Evolutionary conservation across 1,140 invertebrate genomes (phyloP), one percentile per base, ranked within the genome.

Genomic region (Oscheius sp.): DNA sequence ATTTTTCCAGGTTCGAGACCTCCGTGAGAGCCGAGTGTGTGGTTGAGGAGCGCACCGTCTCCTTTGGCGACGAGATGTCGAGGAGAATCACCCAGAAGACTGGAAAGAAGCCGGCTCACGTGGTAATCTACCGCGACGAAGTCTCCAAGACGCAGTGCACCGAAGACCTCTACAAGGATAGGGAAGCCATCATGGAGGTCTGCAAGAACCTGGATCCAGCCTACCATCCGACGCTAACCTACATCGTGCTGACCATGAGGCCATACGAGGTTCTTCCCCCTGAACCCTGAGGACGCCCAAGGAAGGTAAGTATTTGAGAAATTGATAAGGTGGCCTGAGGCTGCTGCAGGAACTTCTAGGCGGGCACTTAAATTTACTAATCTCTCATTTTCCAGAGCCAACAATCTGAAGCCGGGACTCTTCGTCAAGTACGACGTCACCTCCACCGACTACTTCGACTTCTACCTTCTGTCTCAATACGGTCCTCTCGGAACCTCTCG

Each of bases 191-290:
- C 29, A 35, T 38, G 69, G 18, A 38, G 3, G 61, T 45, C 3
- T 61, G 52, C 36, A 7, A n/a, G 3, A 1, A 45, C 23, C 29
- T 62, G 0, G n/a, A n/a, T n/a, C n/a, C n/a, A n/a, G n/a, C n/a
- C n/a, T n/a, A n/a, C n/a, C n/a, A n/a, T n/a, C n/a, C n/a, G n/a
- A n/a, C n/a, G n/a, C n/a, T n/a, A n/a, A n/a, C n/a, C n/a, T n/a
- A n/a, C n/a, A n/a, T n/a, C n/a, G n/a, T n/a, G n/a, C n/a, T n/a
- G n/a, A n/a, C n/a, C n/a, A n/a, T n/a, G n/a, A n/a, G n/a, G n/a
- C 28, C 69, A 72, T 26, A 72, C 69, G 0, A 13, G 49, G 26
- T 72, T 72, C 45, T 72, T 64, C 69, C 42, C 59, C 3, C 32
- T 66, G 23, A 23, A 35, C 29, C 7, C 20, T 18, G 0, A 34